Percentiles rank a stretch among this genome's conserved stretches.
phyloP scores from a whole-genome alignment of 2,113 vertebrate species.

The Beaufortia kweichowensis region DNA sequence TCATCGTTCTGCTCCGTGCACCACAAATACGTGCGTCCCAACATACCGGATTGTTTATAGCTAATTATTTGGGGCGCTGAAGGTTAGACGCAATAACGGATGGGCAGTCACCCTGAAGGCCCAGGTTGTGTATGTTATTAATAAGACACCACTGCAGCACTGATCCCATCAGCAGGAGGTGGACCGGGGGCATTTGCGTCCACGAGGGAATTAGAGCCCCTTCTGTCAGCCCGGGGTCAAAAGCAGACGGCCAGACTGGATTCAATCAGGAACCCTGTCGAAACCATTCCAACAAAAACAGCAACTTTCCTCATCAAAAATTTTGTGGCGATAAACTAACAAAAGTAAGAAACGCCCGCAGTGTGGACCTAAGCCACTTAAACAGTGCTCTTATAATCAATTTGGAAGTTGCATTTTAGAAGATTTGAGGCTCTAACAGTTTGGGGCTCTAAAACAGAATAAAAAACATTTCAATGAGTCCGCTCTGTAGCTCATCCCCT shows the following conservation, averaged over 20 bases:
- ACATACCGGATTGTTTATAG: slow-evolving; percentile 25
- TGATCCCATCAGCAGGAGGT: slow-evolving; percentile 54
- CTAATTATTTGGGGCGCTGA: slow-evolving; percentile 36
- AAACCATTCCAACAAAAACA: slow-evolving; percentile 17
- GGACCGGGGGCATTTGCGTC: slow-evolving; percentile 33
- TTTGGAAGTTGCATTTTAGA: slow-evolving; percentile 37
- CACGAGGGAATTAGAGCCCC: slow-evolving; percentile 32
- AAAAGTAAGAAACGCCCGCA: slow-evolving; percentile 32
- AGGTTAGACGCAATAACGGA: slow-evolving; percentile 33
- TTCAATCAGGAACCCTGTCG: slow-evolving; percentile 54
- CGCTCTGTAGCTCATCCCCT: slow-evolving; percentile 35
- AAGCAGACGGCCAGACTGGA: slow-evolving; percentile 49
- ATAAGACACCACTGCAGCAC: slow-evolving; percentile 38
- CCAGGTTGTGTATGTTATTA: slow-evolving; percentile 46
- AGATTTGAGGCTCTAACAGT: slow-evolving; percentile 46
- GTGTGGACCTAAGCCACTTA: slow-evolving; percentile 37
- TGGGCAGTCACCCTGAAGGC: slow-evolving; percentile 27
- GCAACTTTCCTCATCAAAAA: slow-evolving; percentile 39
- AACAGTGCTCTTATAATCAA: slow-evolving; percentile 44
- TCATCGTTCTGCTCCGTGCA: slow-evolving; percentile 5
- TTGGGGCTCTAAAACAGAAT: slow-evolving; percentile 41
- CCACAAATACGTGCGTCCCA: slow-evolving; percentile 6
- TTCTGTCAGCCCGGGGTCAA: slow-evolving; percentile 59
- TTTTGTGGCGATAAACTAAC: slow-evolving; percentile 2
- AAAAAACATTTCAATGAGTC: slow-evolving; percentile 45